Evolutionary conservation across 2,888 invertebrate species (phyloP), one percentile per base, ranked within the genome.

Genomic region (Ctenicera cuprea): DNA sequence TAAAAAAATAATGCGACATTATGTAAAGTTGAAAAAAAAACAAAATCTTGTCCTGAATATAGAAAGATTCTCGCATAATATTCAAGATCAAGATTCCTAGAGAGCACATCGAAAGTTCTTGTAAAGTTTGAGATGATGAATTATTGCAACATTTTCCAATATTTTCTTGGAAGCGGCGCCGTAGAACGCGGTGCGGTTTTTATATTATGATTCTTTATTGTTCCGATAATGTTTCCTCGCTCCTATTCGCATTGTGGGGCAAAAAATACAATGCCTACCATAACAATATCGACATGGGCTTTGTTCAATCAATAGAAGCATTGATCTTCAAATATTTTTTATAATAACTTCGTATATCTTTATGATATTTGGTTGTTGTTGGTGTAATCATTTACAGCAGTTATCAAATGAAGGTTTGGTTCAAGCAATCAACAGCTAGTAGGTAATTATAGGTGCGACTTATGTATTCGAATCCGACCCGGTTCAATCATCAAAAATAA

Each of bases 141-240:
- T 62, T 62, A 45, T 45, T 62, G 62, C 62, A 45, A 30, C 45
- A 45, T 41, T 45, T 45, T 45, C 41, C 62, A 62, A 62, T 62
- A 62, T 62, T 62, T 62, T 45, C 41, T 62, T 30, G 22, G 41
- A 33, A 38, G 62, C 41, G 62, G 45, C 62, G 62, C 45, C 45
- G 26, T 45, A 30, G 62, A 62, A 45, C 30, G 26, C 16, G 26
- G 43, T 45, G 45, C 62, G 30, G 62, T 62, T 62, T 62, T 62
- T 62, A 45, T 62, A 45, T 62, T 62, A 62, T 62, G 59, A 59
- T 59, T 38, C 59, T 59, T 59, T 59, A 59, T 59, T 59, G 59
- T 59, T 59, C 57, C 59, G 59, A 59, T 59, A 59, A 59, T 59
- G 59, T 59, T 59, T 37, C 38, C 59, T 38, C 38, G 59, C 59